Percentiles rank a stretch among this genome's conserved stretches.
These are phyloP conservation scores for Wiebesia pumilae DNA, from an alignment of 1,140 invertebrate genomes.

Conservation along the genomic window DNA sequence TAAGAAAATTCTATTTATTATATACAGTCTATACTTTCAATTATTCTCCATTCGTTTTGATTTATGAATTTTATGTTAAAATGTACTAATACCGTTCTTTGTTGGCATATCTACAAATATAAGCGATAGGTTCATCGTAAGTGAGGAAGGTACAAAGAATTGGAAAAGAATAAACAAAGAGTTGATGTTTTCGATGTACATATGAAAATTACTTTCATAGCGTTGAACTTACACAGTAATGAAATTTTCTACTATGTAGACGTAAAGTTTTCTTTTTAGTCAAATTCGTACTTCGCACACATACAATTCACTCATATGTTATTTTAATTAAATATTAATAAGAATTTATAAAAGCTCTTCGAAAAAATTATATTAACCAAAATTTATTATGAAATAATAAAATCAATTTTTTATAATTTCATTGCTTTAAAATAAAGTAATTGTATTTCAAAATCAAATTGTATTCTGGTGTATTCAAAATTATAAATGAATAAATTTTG, in stretches of 20 bases:
- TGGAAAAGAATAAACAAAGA: conserved; percentile 30
- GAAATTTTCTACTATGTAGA: no score
- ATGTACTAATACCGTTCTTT: not conserved
- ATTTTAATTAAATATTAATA: no score
- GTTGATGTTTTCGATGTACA: conserved; percentile 44
- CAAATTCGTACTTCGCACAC: not conserved
- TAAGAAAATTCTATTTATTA: not conserved
- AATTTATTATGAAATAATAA: no score
- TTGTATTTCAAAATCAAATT: not conserved
- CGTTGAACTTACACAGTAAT: no score
- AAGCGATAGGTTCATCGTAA: conserved; percentile 18
- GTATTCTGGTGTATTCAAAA: not conserved
- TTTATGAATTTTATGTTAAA: conserved; percentile 3
- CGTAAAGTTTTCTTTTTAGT: conserved; percentile 35
- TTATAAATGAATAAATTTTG: not conserved
- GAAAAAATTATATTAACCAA: no score
- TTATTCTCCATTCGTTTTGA: not conserved
- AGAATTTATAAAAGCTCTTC: no score
- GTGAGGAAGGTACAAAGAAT: not conserved
- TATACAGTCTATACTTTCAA: not conserved
- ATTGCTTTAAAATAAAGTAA: not conserved
- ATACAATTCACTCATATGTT: no score
- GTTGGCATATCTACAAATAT: conserved; percentile 6
- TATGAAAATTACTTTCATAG: conserved; percentile 46
- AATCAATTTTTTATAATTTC: no score